Conservation (phyloP, 2,888 invertebrate genomes). For the Tiliacea citrago region DNA sequence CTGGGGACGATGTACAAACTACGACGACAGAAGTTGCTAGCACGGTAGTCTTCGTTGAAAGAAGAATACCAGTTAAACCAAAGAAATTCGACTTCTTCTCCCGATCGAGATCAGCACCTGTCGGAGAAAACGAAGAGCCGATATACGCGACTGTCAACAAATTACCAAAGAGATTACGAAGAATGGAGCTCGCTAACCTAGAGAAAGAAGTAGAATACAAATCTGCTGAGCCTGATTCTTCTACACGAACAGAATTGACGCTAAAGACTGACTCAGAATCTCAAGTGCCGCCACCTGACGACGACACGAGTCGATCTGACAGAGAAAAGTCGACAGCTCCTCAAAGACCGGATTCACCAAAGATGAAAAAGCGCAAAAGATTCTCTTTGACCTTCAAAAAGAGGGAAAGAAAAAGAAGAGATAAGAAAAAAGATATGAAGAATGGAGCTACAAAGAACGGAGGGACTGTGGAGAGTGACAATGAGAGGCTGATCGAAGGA, state of each 20-base stretch:
- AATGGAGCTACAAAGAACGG: constrained; percentile 83
- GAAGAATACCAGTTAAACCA: constrained; percentile 86
- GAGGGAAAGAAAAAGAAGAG: constrained; percentile 86
- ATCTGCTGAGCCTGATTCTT: constrained; percentile 84
- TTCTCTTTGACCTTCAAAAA: constrained; percentile 88
- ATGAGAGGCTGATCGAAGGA: constrained; percentile 85
- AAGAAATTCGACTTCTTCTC: constrained; percentile 88
- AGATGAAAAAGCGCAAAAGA: constrained; percentile 87
- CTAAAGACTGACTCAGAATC: constrained; percentile 87
- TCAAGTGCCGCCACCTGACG: constrained; percentile 83
- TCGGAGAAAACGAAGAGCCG: constrained; percentile 88
- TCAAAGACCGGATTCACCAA: constrained; percentile 85
- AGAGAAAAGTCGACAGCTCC: constrained; percentile 84
- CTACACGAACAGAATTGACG: constrained; percentile 84
- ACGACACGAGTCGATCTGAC: constrained; percentile 87
- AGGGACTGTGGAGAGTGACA: constrained; percentile 83
- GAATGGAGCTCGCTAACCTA: constrained; percentile 87
- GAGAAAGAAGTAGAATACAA: constrained; percentile 88
- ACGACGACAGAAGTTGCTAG: constrained; percentile 89
- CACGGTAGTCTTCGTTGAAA: constrained; percentile 88
- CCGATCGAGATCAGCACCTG: constrained; percentile 88
- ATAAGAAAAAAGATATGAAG: constrained; percentile 85
- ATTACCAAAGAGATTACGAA: constrained; percentile 86
- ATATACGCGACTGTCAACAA: constrained; percentile 90
- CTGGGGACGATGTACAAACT: constrained; percentile 81